A percentile compares a stretch with the other conserved stretches of the same genome.
These are phyloP conservation scores for Morinoia aosen DNA, from an alignment of 2,888 invertebrate species.

Conservation along the genomic window DNA sequence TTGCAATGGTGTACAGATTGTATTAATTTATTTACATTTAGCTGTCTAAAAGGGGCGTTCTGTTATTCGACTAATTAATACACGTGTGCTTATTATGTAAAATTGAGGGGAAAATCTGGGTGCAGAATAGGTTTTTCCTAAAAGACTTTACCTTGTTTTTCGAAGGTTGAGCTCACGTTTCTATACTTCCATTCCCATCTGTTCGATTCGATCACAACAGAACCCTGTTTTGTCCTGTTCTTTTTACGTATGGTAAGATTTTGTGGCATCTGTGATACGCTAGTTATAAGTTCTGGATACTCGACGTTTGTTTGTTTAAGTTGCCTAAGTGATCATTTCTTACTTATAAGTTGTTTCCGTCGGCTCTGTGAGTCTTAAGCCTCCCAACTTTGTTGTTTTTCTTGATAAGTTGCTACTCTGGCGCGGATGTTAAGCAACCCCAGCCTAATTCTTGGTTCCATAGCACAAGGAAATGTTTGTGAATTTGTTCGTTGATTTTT, in stretches of 20 bases:
- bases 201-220: background rate
- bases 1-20: background rate
- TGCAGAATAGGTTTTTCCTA: too few relatives aligned
- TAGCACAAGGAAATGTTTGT: too few relatives aligned
- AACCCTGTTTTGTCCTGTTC: background rate
- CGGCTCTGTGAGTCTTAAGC: background rate
- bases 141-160: too few relatives aligned
- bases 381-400: background rate
- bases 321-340: background rate
- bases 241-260: background rate
- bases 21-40: background rate
- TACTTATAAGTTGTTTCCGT: background rate
- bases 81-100: too few relatives aligned
- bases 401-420: background rate
- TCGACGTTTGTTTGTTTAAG: constrained; percentile 14
- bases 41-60: background rate
- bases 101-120: too few relatives aligned
- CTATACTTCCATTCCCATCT: background rate
- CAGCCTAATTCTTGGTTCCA: too few relatives aligned
- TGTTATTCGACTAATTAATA: too few relatives aligned
- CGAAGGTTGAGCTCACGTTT: too few relatives aligned
- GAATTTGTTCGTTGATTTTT: too few relatives aligned
- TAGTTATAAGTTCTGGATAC: background rate
- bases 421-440: background rate
- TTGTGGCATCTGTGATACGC: constrained; percentile 1